Base-by-base conservation (phyloP, 2,113 vertebrate genomes). In the Zeus faber region DNA sequence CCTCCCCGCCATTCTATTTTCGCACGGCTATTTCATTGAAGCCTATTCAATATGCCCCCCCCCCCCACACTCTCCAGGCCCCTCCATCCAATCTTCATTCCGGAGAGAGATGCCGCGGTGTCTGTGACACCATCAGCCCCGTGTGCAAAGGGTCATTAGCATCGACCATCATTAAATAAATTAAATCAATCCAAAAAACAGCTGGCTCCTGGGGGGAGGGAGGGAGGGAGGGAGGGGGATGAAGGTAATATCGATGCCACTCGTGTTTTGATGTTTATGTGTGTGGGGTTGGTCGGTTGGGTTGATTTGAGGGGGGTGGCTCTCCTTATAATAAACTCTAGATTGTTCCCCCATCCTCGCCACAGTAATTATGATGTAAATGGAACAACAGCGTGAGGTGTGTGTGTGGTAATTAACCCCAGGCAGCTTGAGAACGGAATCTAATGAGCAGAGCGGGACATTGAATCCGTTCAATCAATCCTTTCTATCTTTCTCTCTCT, bases 321-420 rank as follows among this genome's bases (percentile, higher is more conserved):
- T 74, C 85, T 81, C 88, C 80, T 83, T 88, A 90, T 86, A 78
- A 85, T 51, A 54, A 80, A 80, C 61, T 81, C 79, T 79, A 86
- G 79, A 86, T 81, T 87, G 84, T 84, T 88, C 89, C 85, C n/a
- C 71, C 54, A 67, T 81, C 77, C 71, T 76, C 72, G 76, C 85
- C 80, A 68, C 82, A 83, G 88, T 93, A 94, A 94, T 96, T 93
- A 92, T 92, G 89, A 94, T 93, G 90, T 93, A 93, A 92, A 85
- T 82, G 83, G 89, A 89, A 90, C 88, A 93, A 90, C 90, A 91
- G 86, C 86, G 78, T 86, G 88, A 89, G 87, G 89, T 91, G 85
- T 86, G 82, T 86, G 89, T 85, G 89, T 89, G 88, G 88, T 90
- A 91, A 96, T 95, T 95, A 94, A 95, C 92, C 91, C 81, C 82